Evolutionary conservation across 2,113 vertebrate species (phyloP).

Genomic region (Siniperca chuatsi): DNA sequence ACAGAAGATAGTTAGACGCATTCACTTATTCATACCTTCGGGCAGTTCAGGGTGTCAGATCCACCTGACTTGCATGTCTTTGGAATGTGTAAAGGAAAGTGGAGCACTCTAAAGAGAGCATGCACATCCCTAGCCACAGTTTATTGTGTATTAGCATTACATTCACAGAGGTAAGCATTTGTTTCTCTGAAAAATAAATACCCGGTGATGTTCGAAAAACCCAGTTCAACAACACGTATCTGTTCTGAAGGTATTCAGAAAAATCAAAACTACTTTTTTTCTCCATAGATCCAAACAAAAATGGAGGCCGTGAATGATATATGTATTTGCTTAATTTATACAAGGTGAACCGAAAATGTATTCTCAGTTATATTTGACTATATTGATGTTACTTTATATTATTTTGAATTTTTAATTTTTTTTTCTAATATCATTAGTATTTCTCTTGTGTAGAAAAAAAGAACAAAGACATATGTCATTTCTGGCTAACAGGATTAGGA

Average conservation of each 20-base stretch:
- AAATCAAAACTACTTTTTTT: not conserved
- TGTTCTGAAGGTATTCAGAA: not conserved
- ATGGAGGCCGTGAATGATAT: not conserved
- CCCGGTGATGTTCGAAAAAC: not conserved
- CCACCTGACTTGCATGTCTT: constrained; percentile 33
- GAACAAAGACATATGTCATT: not conserved
- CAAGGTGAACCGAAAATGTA: not conserved
- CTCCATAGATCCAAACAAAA: not conserved
- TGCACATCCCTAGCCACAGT: constrained; percentile 12
- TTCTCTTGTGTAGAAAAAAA: not conserved
- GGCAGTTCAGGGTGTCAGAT: constrained; percentile 49
- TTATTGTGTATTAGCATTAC: not conserved
- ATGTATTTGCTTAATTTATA: not conserved
- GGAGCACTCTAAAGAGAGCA: constrained; percentile 32
- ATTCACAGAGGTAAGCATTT: constrained; percentile 5
- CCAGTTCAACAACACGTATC: not conserved
- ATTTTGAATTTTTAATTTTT: not conserved
- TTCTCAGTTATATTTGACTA: not conserved
- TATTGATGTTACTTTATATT: not conserved
- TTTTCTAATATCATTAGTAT: not conserved
- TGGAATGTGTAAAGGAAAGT: constrained; percentile 42
- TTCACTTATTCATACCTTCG: constrained; percentile 32
- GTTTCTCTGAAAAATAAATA: constrained; percentile 7
- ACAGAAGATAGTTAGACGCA: not conserved
- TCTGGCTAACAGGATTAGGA: not conserved